A percentile compares a stretch with the other conserved stretches of the same genome.
These are phyloP conservation scores for Rhea pennata DNA, from an alignment of 2,113 vertebrate species.

Conservation along the genomic window DNA sequence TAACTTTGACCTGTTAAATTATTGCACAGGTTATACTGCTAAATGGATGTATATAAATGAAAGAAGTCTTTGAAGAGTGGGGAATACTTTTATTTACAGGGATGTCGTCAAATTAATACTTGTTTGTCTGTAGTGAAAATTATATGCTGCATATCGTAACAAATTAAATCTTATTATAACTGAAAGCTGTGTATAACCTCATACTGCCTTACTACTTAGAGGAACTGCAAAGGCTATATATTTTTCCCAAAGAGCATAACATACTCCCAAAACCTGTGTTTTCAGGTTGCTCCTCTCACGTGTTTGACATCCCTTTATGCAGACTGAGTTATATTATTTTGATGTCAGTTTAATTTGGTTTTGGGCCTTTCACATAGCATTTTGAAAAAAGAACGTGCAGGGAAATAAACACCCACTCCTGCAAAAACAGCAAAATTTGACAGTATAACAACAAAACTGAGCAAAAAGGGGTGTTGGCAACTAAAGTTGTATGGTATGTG, in stretches of 20 bases:
- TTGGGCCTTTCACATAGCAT: not conserved
- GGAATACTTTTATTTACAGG: not conserved
- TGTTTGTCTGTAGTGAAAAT: not conserved
- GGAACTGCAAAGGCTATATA: not conserved
- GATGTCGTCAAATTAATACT: not conserved
- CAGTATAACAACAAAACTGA: not conserved
- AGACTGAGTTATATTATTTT: not conserved
- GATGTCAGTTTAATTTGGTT: not conserved
- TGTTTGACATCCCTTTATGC: not conserved
- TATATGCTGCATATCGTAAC: not conserved
- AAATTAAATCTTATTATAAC: not conserved
- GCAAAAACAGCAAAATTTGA: not conserved
- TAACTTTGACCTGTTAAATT: not conserved
- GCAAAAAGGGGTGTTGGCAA: fast-evolving
- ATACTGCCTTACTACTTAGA: not conserved
- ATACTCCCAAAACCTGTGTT: not conserved
- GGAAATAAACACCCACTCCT: not conserved
- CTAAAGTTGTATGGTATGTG: not conserved
- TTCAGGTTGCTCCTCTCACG: not conserved
- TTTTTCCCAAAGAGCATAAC: not conserved
- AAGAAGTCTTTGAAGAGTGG: not conserved
- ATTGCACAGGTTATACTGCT: not conserved
- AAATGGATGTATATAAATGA: not conserved
- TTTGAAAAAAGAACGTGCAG: not conserved
- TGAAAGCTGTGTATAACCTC: not conserved